Evolutionary conservation across 1,140 invertebrate species (phyloP).

Genomic region (Cyclina sinensis): DNA sequence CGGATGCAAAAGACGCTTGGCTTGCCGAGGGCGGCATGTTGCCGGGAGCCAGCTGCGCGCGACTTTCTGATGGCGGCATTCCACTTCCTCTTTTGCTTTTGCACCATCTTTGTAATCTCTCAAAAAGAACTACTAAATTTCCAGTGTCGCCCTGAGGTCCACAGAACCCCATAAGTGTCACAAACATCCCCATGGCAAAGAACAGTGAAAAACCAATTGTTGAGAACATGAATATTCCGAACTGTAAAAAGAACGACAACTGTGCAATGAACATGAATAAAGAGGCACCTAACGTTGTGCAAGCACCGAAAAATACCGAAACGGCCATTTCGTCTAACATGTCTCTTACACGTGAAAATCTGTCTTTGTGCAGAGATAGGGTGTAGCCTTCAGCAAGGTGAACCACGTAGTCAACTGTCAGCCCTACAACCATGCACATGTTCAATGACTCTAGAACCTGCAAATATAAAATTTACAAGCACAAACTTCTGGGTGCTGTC

Average conservation of each 20-base stretch:
- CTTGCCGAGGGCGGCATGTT: background rate
- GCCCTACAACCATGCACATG: conserved; percentile 50
- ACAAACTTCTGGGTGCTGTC: no score
- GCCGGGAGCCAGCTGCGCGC: background rate
- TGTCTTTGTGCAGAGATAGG: conserved; percentile 72
- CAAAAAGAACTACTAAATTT: conserved; percentile 49
- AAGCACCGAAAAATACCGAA: conserved; percentile 80
- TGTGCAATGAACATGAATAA: conserved; percentile 80
- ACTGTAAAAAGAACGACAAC: conserved; percentile 80
- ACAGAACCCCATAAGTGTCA: conserved; percentile 74
- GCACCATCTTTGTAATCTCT: conserved; percentile 12
- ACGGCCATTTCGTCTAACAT: conserved; percentile 83
- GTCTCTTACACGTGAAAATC: conserved; percentile 77
- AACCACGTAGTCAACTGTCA: conserved; percentile 85
- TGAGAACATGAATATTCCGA: conserved; percentile 82
- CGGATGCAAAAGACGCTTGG: background rate
- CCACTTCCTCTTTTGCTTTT: conserved; percentile 2
- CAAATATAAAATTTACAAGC: no score
- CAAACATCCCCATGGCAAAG: conserved; percentile 79
- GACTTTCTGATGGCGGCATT: background rate
- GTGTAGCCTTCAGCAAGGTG: conserved; percentile 84
- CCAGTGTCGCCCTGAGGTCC: conserved; percentile 78
- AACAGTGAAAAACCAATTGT: conserved; percentile 82
- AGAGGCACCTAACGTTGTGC: conserved; percentile 79
- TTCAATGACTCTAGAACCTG: conserved; percentile 83